Evolutionary conservation across 2,888 invertebrate species (phyloP).

Genomic region (Drepana falcataria): DNA sequence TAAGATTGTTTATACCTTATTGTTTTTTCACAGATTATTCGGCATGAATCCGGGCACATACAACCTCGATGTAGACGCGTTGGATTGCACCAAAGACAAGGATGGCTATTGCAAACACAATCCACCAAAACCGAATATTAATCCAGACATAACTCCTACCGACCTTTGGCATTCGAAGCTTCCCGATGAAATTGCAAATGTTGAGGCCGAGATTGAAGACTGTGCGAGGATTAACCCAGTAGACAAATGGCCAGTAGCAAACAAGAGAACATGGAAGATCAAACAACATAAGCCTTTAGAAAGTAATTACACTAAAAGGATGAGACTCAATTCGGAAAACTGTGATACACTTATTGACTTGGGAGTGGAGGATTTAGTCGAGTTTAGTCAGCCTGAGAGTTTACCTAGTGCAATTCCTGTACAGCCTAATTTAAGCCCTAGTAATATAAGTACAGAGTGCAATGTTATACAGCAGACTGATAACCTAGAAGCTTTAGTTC

Average conservation of each 20-base stretch:
- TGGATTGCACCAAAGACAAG: constrained; percentile 59
- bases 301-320: constrained; percentile 38
- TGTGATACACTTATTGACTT: constrained; percentile 41
- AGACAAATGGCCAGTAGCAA: constrained; percentile 55
- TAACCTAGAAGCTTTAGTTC: constrained; percentile 7
- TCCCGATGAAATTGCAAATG: constrained; percentile 28
- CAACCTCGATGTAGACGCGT: constrained; percentile 55
- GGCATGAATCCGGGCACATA: constrained; percentile 64
- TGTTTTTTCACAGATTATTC: constrained; percentile 50
- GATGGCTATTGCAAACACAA: constrained; percentile 61
- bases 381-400: constrained; percentile 20
- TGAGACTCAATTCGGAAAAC: constrained; percentile 43
- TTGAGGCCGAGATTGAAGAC: constrained; percentile 43
- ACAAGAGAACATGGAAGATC: constrained; percentile 52
- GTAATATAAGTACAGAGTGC: constrained; percentile 4
- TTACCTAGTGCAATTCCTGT: constrained; percentile 11
- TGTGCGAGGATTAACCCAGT: constrained; percentile 57
- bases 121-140: constrained; percentile 20
- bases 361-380: constrained; percentile 43
- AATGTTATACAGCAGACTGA: neutral
- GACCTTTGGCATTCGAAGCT: constrained; percentile 29
- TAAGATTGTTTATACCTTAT: neutral
- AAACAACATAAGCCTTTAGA: constrained; percentile 40
- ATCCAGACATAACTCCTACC: constrained; percentile 11
- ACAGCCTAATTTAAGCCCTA: constrained; percentile 7